Conservation (phyloP, 2,888 invertebrate genomes). For the Aleiodes testaceus region DNA sequence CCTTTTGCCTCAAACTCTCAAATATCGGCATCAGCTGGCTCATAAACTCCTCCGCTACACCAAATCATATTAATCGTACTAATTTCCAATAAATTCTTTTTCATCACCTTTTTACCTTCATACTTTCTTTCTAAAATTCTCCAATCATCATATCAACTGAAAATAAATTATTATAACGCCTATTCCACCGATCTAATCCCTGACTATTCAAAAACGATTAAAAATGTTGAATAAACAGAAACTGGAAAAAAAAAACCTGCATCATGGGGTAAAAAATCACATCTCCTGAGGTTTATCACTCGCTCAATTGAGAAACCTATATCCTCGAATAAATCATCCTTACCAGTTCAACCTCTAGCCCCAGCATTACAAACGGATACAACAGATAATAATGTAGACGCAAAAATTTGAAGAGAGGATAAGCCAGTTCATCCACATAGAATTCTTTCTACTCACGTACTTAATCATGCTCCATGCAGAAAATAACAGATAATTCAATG, state of each 20-base stretch:
- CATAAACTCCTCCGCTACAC: constrained; percentile 93
- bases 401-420: constrained; percentile 41
- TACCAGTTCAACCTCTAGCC: constrained; percentile 35
- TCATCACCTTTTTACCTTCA: constrained; percentile 37
- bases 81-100: constrained; percentile 45
- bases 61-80: constrained; percentile 62
- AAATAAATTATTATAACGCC: constrained; percentile 27
- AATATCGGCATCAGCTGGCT: constrained; percentile 96
- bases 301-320: constrained; percentile 12
- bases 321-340: constrained; percentile 29
- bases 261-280: constrained; percentile 54
- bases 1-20: constrained; percentile 92
- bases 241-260: not conserved
- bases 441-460: constrained; percentile 39
- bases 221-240: not conserved
- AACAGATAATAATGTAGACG: constrained; percentile 9
- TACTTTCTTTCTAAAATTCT: constrained; percentile 16
- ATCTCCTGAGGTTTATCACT: constrained; percentile 68
- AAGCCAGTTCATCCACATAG: constrained; percentile 52
- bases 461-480: constrained; percentile 25
- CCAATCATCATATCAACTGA: constrained; percentile 32
- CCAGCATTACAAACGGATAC: constrained; percentile 20
- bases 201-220: not conserved
- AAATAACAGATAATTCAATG: constrained; percentile 44
- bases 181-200: constrained; percentile 2